Percentiles rank a stretch among this genome's conserved stretches.
phyloP scores from a whole-genome alignment of 2,888 invertebrate genomes.

The Rhamnusium bicolor region DNA sequence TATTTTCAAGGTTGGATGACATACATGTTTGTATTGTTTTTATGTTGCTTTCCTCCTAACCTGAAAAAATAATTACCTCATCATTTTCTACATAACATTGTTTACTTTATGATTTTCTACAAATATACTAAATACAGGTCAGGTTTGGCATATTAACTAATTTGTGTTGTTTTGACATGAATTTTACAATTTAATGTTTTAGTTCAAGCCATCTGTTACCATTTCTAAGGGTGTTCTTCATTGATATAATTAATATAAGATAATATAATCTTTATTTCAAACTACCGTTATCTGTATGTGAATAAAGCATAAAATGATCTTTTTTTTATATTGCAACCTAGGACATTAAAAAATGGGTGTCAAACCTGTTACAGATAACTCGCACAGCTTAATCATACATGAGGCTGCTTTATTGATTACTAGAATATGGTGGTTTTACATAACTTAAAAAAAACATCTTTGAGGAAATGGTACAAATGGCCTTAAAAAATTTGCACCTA shows the following conservation, averaged over 20 bases:
- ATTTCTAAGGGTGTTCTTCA: background rate
- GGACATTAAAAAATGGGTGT: too few relatives aligned
- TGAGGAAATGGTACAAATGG: constrained; percentile 9
- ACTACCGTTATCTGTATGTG: too few relatives aligned
- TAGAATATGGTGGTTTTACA: too few relatives aligned
- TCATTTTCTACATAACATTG: background rate
- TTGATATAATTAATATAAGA: too few relatives aligned
- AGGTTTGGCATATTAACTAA: constrained; percentile 18
- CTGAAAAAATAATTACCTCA: background rate
- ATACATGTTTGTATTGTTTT: background rate
- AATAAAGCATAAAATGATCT: too few relatives aligned
- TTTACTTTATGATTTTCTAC: background rate
- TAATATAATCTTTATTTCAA: too few relatives aligned
- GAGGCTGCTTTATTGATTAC: too few relatives aligned
- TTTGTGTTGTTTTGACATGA: constrained; percentile 9
- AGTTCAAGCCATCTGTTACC: background rate
- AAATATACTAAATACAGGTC: background rate
- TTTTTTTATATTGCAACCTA: too few relatives aligned
- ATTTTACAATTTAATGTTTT: background rate
- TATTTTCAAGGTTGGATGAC: too few relatives aligned
- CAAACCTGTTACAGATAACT: too few relatives aligned
- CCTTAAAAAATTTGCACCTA: background rate
- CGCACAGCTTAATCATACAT: too few relatives aligned
- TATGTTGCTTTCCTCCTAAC: constrained; percentile 2
- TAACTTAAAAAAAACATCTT: too few relatives aligned